Conservation (phyloP, 2,888 invertebrate genomes). For the Nematopogon swammerdamellus region DNA sequence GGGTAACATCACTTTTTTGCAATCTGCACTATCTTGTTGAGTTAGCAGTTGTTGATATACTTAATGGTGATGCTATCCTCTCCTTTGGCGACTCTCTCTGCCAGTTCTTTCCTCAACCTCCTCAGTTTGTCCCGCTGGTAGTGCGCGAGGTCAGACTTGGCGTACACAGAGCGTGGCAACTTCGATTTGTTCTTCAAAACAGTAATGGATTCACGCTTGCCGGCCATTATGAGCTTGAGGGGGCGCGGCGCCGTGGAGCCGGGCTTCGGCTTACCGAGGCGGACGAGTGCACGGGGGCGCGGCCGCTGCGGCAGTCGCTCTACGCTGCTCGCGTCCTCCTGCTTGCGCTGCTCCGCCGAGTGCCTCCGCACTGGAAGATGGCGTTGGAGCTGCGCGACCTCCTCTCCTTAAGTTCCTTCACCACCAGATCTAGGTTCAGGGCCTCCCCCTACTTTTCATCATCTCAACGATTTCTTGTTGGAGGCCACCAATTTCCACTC, state of each 20-base stretch:
- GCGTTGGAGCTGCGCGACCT: neutral
- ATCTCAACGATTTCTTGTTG: neutral
- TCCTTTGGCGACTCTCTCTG: neutral
- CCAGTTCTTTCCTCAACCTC: neutral
- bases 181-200: neutral
- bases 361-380: neutral
- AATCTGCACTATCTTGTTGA: neutral
- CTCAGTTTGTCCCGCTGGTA: neutral
- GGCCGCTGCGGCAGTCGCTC: neutral
- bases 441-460: neutral
- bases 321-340: neutral
- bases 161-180: neutral
- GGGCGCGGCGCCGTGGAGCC: neutral
- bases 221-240: slow-evolving; percentile 1
- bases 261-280: neutral
- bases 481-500: neutral
- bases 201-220: neutral
- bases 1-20: neutral
- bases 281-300: neutral
- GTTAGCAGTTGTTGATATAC: neutral
- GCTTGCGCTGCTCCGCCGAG: neutral
- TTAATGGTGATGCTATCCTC: neutral
- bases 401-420: neutral
- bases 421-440: neutral
- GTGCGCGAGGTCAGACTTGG: neutral